Percentiles rank a stretch among this genome's conserved stretches.
Conservation (phyloP, 2,113 vertebrate genomes). For the Cyprinus carpio region DNA sequence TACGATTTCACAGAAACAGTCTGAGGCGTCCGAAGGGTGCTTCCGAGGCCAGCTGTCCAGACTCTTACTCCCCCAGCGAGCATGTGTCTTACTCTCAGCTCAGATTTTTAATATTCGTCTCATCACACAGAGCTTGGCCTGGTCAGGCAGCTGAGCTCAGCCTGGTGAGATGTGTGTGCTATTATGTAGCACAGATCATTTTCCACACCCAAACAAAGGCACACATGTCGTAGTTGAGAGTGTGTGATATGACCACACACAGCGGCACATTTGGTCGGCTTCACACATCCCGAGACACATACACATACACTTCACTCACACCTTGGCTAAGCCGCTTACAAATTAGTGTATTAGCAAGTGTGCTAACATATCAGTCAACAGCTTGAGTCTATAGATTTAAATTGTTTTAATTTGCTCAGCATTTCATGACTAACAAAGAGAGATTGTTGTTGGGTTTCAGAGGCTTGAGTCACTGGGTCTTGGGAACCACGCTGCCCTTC, state of each 20-base stretch:
- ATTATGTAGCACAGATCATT: conserved; percentile 13
- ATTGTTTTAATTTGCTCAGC: neutral
- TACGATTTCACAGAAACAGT: neutral
- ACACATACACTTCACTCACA: conserved; percentile 22
- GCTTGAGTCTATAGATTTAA: conserved; percentile 21
- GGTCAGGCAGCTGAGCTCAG: conserved; percentile 5
- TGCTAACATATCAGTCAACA: conserved; percentile 26
- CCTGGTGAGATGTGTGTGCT: conserved; percentile 5
- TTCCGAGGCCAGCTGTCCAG: conserved; percentile 20
- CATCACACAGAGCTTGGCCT: conserved; percentile 5
- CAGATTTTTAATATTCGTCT: conserved; percentile 30
- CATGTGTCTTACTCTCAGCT: conserved; percentile 1
- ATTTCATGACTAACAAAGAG: conserved; percentile 6
- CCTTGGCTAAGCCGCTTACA: conserved; percentile 24
- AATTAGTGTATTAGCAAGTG: conserved; percentile 10
- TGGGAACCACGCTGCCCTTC: conserved; percentile 36
- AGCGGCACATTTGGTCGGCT: conserved; percentile 10
- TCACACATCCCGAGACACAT: conserved; percentile 13
- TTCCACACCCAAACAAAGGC: conserved; percentile 33
- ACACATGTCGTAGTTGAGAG: conserved; percentile 2
- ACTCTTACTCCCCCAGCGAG: neutral
- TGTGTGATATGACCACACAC: conserved; percentile 41
- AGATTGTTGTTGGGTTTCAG: conserved; percentile 16
- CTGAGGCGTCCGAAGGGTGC: neutral
- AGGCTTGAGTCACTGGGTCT: conserved; percentile 24